Conservation (phyloP, 2,113 vertebrate species). For the Erythrocercus mccallii region DNA sequence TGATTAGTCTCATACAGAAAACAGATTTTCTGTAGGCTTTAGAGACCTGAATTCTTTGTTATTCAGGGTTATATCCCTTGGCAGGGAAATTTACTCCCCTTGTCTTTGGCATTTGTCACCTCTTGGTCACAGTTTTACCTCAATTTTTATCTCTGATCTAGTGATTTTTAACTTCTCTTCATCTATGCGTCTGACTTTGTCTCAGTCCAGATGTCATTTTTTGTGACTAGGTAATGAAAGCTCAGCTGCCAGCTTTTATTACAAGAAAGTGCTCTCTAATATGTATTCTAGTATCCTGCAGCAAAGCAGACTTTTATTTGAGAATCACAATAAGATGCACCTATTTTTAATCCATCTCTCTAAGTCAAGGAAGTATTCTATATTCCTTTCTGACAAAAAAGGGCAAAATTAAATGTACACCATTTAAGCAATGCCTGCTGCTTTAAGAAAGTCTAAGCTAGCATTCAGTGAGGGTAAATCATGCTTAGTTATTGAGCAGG, state of each 20-base stretch:
- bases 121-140: background rate
- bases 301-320: constrained; percentile 67
- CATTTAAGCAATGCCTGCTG: constrained; percentile 30
- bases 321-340: constrained; percentile 26
- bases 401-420: constrained; percentile 17
- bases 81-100: background rate
- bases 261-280: constrained; percentile 35
- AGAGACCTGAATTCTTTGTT: background rate
- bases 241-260: constrained; percentile 59
- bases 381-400: constrained; percentile 22
- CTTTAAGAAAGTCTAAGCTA: constrained; percentile 51
- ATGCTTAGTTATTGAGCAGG: background rate
- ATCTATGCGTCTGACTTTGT: constrained; percentile 2
- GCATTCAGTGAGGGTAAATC: background rate
- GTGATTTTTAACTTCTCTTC: constrained; percentile 4
- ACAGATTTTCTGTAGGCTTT: background rate
- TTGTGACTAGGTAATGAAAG: constrained; percentile 52
- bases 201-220: constrained; percentile 37
- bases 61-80: background rate
- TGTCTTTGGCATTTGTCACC: constrained; percentile 4
- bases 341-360: constrained; percentile 39
- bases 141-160: background rate
- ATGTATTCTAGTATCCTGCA: constrained; percentile 45
- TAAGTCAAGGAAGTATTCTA: constrained; percentile 52
- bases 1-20: background rate